A percentile compares a stretch with the other conserved stretches of the same genome.
phyloP scores from a whole-genome alignment of 2,888 invertebrate species.

The Euplagia quadripunctaria region DNA sequence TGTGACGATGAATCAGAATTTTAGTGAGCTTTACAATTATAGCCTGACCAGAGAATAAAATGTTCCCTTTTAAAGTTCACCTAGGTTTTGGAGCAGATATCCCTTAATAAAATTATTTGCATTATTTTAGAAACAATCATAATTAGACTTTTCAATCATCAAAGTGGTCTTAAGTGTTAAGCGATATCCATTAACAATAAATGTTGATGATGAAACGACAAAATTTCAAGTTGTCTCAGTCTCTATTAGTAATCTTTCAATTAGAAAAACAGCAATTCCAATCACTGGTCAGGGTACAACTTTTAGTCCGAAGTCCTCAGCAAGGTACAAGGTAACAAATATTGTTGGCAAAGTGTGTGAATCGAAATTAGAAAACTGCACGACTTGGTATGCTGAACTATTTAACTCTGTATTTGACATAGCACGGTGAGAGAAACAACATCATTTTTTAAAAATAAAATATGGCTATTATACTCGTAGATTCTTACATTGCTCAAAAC shows the following conservation, averaged over 20 bases:
- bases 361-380: conserved; percentile 31
- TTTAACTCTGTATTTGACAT: background rate
- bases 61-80: background rate
- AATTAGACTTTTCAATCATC: no score
- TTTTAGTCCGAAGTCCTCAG: background rate
- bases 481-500: no score
- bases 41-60: background rate
- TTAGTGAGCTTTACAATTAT: background rate
- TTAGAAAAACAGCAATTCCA: no score
- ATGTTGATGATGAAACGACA: background rate
- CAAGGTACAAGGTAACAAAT: background rate
- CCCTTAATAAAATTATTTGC: no score
- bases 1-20: background rate
- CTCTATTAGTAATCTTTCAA: no score
- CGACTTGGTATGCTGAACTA: conserved; percentile 17
- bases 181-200: no score
- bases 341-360: conserved; percentile 25
- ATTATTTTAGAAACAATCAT: no score
- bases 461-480: no score
- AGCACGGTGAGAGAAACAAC: background rate
- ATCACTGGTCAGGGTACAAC: conserved; percentile 13
- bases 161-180: no score
- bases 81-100: background rate
- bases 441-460: background rate
- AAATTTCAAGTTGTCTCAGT: background rate